A percentile compares a stretch with the other conserved stretches of the same genome.
These are phyloP conservation scores for Hydropsyche betteni DNA, from an alignment of 2,888 invertebrate species.

Conservation along the genomic window DNA sequence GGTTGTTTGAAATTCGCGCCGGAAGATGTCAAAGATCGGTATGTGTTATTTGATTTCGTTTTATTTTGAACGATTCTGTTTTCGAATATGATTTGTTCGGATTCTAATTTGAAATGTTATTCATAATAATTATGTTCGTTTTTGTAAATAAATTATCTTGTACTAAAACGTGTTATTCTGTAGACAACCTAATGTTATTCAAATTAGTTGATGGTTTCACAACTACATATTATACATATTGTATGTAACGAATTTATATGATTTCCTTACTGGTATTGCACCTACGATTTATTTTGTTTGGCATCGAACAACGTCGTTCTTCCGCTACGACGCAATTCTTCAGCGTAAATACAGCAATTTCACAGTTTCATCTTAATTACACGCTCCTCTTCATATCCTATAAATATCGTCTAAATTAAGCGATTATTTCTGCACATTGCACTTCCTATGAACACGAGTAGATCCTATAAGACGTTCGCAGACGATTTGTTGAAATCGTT, in stretches of 20 bases:
- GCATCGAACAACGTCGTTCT: conserved; percentile 6
- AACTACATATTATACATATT: no score
- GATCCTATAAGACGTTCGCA: not conserved
- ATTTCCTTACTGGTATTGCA: not conserved
- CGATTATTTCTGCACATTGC: not conserved
- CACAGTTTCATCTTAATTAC: not conserved
- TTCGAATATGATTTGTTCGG: no score
- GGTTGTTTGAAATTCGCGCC: not conserved
- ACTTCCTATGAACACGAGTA: not conserved
- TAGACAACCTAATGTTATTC: no score
- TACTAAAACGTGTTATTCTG: no score
- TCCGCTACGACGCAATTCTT: not conserved
- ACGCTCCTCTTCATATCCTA: not conserved
- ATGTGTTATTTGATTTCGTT: no score
- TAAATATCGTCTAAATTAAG: conserved; percentile 13
- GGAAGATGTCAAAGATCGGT: not conserved
- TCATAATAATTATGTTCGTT: no score
- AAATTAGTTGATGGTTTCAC: no score
- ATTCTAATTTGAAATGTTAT: no score
- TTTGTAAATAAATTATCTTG: no score
- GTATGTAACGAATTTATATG: not conserved
- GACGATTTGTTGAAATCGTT: no score
- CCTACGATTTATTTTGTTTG: conserved; percentile 9
- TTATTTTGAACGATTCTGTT: no score
- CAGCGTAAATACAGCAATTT: no score